Conservation (phyloP, 1,140 invertebrate species). For the Brachionus paranguensis region DNA sequence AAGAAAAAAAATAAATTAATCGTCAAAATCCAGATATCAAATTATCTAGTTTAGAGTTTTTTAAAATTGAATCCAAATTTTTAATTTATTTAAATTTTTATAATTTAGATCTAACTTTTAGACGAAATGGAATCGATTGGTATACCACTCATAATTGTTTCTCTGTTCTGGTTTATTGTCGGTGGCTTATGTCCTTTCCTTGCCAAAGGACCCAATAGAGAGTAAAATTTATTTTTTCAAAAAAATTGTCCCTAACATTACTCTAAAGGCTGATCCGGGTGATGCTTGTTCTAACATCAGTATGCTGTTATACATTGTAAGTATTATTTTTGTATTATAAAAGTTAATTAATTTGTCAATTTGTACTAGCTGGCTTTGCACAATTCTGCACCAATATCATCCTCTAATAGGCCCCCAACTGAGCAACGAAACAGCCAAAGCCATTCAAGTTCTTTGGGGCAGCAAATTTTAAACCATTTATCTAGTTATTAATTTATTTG, state of each 20-base stretch:
- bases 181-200: conserved; percentile 27
- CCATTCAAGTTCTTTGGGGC: conserved; percentile 17
- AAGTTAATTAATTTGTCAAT: background rate
- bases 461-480: background rate
- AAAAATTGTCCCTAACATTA: no score
- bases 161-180: conserved; percentile 24
- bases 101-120: background rate
- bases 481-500: background rate
- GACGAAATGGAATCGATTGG: conserved; percentile 14
- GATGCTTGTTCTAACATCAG: conserved; percentile 31
- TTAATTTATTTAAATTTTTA: background rate
- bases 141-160: background rate
- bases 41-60: background rate
- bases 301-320: conserved; percentile 39
- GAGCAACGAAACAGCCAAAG: conserved; percentile 30
- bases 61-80: background rate
- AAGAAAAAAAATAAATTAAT: background rate
- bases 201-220: conserved; percentile 38
- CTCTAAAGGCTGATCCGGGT: background rate
- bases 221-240: background rate
- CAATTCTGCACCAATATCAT: conserved; percentile 25
- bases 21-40: background rate
- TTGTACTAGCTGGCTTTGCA: conserved; percentile 24
- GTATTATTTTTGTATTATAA: background rate
- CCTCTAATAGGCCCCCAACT: conserved; percentile 39